A percentile compares a stretch with the other conserved stretches of the same genome.
phyloP scores from a whole-genome alignment of 2,113 vertebrate genomes.

The Perca flavescens region DNA sequence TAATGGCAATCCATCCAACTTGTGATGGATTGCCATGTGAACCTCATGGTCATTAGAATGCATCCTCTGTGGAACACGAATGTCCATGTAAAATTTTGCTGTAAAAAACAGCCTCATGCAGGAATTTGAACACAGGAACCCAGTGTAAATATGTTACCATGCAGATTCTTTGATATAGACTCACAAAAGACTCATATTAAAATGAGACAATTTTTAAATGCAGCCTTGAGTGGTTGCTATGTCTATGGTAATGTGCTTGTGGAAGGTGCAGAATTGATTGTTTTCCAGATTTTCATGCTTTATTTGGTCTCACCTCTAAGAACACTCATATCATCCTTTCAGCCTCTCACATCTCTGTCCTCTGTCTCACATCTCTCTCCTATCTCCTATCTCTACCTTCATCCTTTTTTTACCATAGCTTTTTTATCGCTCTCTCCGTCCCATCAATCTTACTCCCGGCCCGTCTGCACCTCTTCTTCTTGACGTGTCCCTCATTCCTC shows the following conservation, averaged over 20 bases:
- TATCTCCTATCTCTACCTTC: constrained; percentile 63
- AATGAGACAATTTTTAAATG: constrained; percentile 47
- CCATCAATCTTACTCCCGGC: constrained; percentile 79
- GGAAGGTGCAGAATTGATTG: constrained; percentile 64
- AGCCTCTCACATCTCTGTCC: constrained; percentile 65
- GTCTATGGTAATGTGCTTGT: constrained; percentile 56
- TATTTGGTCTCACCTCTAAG: constrained; percentile 52
- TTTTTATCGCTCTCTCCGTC: constrained; percentile 74
- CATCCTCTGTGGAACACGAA: background rate
- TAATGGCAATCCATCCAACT: background rate
- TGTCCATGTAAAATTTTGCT: background rate
- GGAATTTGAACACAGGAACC: constrained; percentile 29
- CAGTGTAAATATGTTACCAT: constrained; percentile 1
- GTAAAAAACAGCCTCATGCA: constrained; percentile 25
- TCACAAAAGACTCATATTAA: constrained; percentile 34
- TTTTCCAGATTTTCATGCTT: constrained; percentile 62
- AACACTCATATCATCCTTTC: constrained; percentile 75
- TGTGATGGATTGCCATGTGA: background rate
- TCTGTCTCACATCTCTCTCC: constrained; percentile 67
- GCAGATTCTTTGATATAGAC: constrained; percentile 2
- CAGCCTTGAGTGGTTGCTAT: constrained; percentile 42
- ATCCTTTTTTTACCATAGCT: constrained; percentile 63
- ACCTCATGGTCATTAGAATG: background rate
- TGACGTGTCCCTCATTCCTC: constrained; percentile 81
- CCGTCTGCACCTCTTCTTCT: constrained; percentile 76